Percentiles rank a stretch among this genome's conserved stretches.
These are phyloP conservation scores for Gasterosteus aculeatus DNA, from an alignment of 2,113 vertebrate genomes.

Conservation along the genomic window DNA sequence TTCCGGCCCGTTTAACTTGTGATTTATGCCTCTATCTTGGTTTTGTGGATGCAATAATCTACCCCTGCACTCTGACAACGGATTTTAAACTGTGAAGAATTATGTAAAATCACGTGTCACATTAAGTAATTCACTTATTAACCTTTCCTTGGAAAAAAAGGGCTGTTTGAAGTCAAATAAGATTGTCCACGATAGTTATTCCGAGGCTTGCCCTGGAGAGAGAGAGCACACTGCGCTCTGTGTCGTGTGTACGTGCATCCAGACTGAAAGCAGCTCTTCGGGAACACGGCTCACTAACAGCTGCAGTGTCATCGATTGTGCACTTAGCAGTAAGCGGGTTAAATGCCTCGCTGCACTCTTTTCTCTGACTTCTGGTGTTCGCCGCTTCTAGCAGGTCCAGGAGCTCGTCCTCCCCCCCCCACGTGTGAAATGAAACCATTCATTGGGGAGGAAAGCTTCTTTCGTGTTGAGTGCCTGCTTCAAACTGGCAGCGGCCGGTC, in stretches of 20 bases:
- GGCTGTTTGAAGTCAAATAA: not conserved
- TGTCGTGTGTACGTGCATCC: not conserved
- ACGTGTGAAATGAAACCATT: not conserved
- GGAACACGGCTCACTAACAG: not conserved
- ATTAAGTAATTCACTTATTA: not conserved
- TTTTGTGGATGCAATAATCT: not conserved
- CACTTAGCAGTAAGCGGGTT: not conserved
- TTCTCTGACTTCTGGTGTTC: not conserved
- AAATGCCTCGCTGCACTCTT: not conserved
- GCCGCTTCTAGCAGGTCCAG: not conserved
- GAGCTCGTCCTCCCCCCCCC: not conserved
- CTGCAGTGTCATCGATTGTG: not conserved
- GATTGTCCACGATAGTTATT: not conserved
- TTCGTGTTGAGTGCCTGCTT: not conserved
- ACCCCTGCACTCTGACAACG: not conserved
- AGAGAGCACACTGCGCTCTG: not conserved
- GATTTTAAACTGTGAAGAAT: not conserved
- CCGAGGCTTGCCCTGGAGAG: not conserved
- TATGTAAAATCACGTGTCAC: not conserved
- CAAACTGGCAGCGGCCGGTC: not conserved
- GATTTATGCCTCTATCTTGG: not conserved
- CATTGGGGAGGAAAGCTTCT: not conserved
- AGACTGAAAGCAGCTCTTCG: not conserved
- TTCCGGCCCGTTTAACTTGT: constrained; percentile 7
- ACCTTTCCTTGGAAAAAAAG: not conserved